Evolutionary conservation across 2,113 vertebrate genomes (phyloP).

Genomic region (Myanophis thanlyinensis): DNA sequence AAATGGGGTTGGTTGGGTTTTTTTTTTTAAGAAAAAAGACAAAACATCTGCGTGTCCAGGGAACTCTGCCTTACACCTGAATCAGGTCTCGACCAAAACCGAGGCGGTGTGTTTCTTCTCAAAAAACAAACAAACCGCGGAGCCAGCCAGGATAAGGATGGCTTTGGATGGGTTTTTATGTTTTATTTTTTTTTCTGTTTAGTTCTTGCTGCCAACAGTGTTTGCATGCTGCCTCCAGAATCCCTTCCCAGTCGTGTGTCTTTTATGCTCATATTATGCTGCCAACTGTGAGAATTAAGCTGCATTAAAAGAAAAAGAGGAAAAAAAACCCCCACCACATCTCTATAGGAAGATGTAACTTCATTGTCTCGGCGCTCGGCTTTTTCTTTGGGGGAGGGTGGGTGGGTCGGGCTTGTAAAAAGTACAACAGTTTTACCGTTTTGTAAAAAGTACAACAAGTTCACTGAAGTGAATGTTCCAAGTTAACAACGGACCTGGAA

Average conservation of each 20-base stretch:
- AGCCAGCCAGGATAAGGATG: conserved; percentile 51
- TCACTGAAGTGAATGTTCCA: too few relatives aligned
- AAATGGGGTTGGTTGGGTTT: not conserved
- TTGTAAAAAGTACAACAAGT: too few relatives aligned
- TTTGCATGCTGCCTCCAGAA: conserved; percentile 89
- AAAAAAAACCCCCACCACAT: conserved; percentile 72
- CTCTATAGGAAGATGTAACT: conserved; percentile 76
- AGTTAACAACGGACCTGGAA: too few relatives aligned
- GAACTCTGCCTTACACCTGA: conserved; percentile 39
- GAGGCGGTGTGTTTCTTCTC: conserved; percentile 58
- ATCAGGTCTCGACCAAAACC: conserved; percentile 40
- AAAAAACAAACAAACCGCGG: conserved; percentile 42
- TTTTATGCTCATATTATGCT: conserved; percentile 85
- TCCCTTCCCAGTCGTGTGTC: conserved; percentile 88
- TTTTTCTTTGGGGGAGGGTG: not conserved
- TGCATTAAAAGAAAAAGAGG: conserved; percentile 81
- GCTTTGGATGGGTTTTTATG: conserved; percentile 51
- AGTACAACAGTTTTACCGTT: too few relatives aligned
- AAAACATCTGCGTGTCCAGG: not conserved
- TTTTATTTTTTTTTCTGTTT: conserved; percentile 65
- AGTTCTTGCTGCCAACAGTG: conserved; percentile 66
- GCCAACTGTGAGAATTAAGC: conserved; percentile 85
- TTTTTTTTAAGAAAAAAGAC: not conserved
- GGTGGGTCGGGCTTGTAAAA: too few relatives aligned
- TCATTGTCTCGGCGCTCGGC: not conserved